Evolutionary conservation across 2,888 invertebrate species (phyloP), one percentile per base, ranked within the genome.

Genomic region (Notocelia uddmanniana): DNA sequence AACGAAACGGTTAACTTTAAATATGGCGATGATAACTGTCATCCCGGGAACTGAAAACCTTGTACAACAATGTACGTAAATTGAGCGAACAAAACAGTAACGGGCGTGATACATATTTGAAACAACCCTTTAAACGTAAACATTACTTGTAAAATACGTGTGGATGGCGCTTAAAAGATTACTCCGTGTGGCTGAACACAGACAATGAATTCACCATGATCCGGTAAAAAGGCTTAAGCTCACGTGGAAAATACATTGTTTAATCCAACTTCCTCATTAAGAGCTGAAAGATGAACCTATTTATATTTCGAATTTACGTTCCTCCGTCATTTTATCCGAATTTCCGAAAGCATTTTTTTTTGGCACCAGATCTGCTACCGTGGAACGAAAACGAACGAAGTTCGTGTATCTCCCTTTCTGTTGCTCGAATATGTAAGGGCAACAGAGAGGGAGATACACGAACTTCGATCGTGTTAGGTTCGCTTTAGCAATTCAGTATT

Each of bases 111-210:
- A n/a, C n/a, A n/a, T 6, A 41, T 15, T 41, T 45, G 6, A n/a
- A 45, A 45, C n/a, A 6, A n/a, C 45, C n/a, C 45, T n/a, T 60
- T 21, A 52, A 52, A 63, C 0, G 34, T 19, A 18, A 2, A 31
- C 8, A 19, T 15, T 31, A 62, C n/a, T 19, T 11, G 48, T 3
- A 31, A 45, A 62, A 45, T 45, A 54, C 48, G 31, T 15, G 48
- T 31, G 48, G 18, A 18, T 13, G 34, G 15, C 34, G 64, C 64
- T 37, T 64, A 37, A 64, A 64, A 54, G 64, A 64, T 64, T 64
- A 64, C 52, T 54, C 34, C 37, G 13, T 23, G 15, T 6, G 52
- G 19, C 10, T 54, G 64, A 21, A 13, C 64, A 5, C 37, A 37
- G 52, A 64, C 52, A 64, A 64, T 54, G 52, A 37, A 37, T 54